Percentiles rank a stretch among this genome's conserved stretches.
phyloP scores from a whole-genome alignment of 2,113 vertebrate species.

The Caracal caracal region DNA sequence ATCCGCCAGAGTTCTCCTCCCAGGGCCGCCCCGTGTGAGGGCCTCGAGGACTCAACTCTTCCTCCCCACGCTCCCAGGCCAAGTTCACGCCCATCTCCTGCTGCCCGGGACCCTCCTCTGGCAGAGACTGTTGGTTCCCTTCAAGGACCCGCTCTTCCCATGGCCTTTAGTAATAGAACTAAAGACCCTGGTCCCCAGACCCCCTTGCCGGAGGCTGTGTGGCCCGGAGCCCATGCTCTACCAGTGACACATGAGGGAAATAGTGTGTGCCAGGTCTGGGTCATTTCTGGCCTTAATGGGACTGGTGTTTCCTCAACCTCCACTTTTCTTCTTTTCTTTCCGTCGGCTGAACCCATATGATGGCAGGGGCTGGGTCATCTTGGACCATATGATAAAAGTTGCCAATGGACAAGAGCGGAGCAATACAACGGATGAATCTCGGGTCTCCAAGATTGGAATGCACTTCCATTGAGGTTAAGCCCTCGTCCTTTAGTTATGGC shows the following conservation, averaged over 20 bases:
- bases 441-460: neutral
- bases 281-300: neutral
- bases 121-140: neutral
- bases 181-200: neutral
- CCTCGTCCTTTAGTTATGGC: neutral
- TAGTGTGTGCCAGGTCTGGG: neutral
- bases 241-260: neutral
- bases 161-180: neutral
- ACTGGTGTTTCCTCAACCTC: neutral
- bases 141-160: neutral
- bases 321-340: neutral
- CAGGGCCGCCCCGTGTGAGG: accelerated
- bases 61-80: neutral
- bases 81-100: neutral
- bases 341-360: neutral
- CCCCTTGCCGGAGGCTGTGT: neutral
- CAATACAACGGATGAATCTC: neutral
- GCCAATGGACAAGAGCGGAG: neutral
- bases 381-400: neutral
- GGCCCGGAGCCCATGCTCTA: neutral
- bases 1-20: neutral
- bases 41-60: neutral
- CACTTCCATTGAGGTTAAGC: neutral
- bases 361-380: neutral
- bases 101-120: neutral